A percentile compares a stretch with the other conserved stretches of the same genome.
Conservation (phyloP, 1,140 invertebrate species). For the Drosophila novamexicana region DNA sequence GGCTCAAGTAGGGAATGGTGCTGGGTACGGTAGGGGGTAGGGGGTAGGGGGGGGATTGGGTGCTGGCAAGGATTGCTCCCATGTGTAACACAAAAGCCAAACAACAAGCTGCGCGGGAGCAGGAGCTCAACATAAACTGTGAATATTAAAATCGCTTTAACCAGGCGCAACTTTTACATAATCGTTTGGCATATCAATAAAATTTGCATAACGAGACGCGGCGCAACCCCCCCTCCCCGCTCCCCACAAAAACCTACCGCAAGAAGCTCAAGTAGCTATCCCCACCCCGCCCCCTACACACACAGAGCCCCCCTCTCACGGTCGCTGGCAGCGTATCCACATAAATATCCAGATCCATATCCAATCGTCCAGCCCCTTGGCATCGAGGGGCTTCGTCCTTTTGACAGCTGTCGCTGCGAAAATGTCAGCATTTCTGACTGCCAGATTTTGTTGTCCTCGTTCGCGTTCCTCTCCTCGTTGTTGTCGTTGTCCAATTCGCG, state of each 20-base stretch:
- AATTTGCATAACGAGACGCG: slow-evolving; percentile 69
- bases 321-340: neutral
- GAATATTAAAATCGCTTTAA: slow-evolving; percentile 31
- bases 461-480: neutral
- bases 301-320: neutral
- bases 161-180: slow-evolving; percentile 67
- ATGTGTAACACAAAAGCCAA: slow-evolving; percentile 47
- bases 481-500: slow-evolving; percentile 38
- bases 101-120: slow-evolving; percentile 3
- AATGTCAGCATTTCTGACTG: slow-evolving; percentile 55
- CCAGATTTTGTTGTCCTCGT: slow-evolving; percentile 35
- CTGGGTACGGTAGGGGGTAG: neutral
- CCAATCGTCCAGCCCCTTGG: slow-evolving; percentile 2
- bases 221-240: neutral
- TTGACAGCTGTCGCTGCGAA: slow-evolving; percentile 58
- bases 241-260: slow-evolving; percentile 6
- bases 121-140: slow-evolving; percentile 22
- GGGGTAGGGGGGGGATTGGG: neutral
- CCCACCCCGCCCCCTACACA: neutral
- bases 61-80: slow-evolving; percentile 44
- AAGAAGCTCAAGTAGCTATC: slow-evolving; percentile 37
- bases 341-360: slow-evolving; percentile 15
- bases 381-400: slow-evolving; percentile 5
- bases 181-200: slow-evolving; percentile 74
- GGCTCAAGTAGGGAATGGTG: slow-evolving; percentile 9